These are phyloP conservation scores for Dermatemys mawii DNA, from an alignment of 2,113 vertebrate species.

Conservation along the genomic window DNA sequence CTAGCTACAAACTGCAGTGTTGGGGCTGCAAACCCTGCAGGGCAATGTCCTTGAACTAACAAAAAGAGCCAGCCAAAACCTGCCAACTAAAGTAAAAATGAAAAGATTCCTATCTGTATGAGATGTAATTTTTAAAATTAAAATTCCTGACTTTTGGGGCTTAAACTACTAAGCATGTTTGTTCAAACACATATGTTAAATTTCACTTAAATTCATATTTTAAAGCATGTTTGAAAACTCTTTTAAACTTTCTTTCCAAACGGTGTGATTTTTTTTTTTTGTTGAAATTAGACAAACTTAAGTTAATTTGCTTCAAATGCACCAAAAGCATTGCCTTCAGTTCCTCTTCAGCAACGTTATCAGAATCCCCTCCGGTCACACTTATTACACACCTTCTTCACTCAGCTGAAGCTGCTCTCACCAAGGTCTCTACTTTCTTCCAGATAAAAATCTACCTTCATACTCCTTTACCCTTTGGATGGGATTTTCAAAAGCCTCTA, in stretches of 20 bases:
- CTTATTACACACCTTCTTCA: background rate
- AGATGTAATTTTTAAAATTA: background rate
- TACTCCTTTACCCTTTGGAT: background rate
- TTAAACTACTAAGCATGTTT: background rate
- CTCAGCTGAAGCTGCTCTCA: background rate
- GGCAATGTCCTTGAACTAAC: slow-evolving; percentile 1
- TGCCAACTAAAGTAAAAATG: background rate
- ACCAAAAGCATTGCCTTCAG: background rate
- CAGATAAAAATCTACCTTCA: background rate
- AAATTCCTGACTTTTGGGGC: background rate
- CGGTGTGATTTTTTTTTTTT: background rate
- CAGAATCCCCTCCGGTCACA: background rate
- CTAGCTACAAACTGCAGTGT: background rate
- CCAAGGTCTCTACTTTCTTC: background rate
- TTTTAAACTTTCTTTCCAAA: background rate
- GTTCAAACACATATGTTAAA: background rate
- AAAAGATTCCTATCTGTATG: background rate
- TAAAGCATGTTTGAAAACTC: background rate
- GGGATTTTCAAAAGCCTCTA: background rate
- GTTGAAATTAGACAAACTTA: background rate
- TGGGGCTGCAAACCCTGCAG: background rate
- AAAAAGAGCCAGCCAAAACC: slow-evolving; percentile 22
- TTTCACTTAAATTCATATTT: background rate
- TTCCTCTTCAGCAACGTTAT: background rate
- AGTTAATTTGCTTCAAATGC: background rate